Evolutionary conservation across 2,113 vertebrate genomes (phyloP).

Genomic region (Salvator merianae): DNA sequence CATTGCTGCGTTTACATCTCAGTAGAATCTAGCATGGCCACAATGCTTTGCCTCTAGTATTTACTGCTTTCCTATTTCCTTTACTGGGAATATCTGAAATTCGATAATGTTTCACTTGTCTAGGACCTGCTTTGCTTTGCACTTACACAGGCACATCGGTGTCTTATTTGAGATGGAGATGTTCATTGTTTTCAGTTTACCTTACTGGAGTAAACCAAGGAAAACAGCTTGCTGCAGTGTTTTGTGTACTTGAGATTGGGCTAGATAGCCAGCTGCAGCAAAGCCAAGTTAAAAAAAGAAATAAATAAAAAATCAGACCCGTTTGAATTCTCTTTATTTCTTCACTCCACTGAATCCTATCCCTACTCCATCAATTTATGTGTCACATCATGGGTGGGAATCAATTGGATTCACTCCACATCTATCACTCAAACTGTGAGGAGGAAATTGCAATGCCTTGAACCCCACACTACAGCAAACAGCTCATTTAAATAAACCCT

Average conservation of each 20-base stretch:
- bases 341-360: no score
- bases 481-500: no score
- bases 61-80: neutral
- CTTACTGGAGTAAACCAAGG: neutral
- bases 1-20: conserved; percentile 1
- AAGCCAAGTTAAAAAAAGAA: neutral
- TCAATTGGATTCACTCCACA: no score
- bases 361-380: neutral
- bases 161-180: neutral
- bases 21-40: conserved; percentile 33
- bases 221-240: neutral
- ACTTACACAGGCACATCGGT: neutral
- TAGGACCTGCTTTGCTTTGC: neutral
- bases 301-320: neutral
- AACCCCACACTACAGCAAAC: no score
- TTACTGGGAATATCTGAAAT: neutral
- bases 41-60: neutral
- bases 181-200: neutral
- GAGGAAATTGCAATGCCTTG: no score
- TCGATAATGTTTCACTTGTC: neutral
- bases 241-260: neutral
- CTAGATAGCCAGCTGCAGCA: no score
- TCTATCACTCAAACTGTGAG: no score
- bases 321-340: neutral
- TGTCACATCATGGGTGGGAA: neutral